phyloP scores from a whole-genome alignment of 2,888 invertebrate species.

The Labia minor region DNA sequence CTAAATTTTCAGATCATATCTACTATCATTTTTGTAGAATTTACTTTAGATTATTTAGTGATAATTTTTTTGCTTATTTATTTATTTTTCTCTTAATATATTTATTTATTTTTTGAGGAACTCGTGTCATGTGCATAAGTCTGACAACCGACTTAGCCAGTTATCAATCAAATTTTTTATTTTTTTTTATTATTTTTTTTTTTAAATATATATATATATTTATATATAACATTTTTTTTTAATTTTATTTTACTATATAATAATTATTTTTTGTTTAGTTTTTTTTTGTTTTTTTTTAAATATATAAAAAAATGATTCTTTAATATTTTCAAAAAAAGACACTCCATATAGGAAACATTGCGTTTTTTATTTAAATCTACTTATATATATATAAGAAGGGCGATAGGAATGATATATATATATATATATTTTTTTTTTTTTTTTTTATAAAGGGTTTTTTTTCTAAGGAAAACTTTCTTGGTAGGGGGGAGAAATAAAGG shows the following conservation, averaged over 20 bases:
- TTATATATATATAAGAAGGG: not conserved
- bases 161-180: constrained; percentile 15
- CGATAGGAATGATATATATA: not conserved
- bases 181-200: too few species aligned
- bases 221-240: not conserved
- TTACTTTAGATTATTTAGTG: too few species aligned
- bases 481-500: not conserved
- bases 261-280: too few species aligned
- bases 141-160: not conserved
- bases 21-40: constrained; percentile 14
- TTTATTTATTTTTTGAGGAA: constrained; percentile 3
- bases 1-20: not conserved
- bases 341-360: constrained; percentile 16
- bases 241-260: constrained; percentile 14
- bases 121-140: not conserved
- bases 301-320: constrained; percentile 9
- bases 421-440: too few species aligned
- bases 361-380: constrained; percentile 8
- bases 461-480: not conserved
- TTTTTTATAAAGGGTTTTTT: not conserved
- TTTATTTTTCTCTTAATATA: not conserved
- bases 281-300: too few species aligned
- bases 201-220: constrained; percentile 15
- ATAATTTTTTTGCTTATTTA: too few species aligned
- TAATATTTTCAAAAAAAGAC: constrained; percentile 1